Base-by-base conservation (phyloP, 1,140 invertebrate genomes). In the Wiebesia pumilae region DNA sequence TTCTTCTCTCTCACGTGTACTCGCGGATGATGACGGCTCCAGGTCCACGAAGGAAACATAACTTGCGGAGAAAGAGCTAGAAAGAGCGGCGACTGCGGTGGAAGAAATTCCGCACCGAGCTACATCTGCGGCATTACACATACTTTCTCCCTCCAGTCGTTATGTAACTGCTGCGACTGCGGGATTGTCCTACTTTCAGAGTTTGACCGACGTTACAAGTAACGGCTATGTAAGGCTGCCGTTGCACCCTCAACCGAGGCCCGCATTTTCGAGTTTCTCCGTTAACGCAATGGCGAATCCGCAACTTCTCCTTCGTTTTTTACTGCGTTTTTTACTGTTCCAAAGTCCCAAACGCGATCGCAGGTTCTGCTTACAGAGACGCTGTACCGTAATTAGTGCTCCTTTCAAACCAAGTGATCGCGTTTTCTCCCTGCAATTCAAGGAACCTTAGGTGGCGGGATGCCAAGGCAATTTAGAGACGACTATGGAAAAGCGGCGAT, bases 61-160 rank as follows among this genome's bases (percentile, higher is more conserved):
- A 75, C 38, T 27, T 6, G 67, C 67, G 35, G 30, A 7, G 67
- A 71, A 19, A 35, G 67, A 71, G 33, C n/a, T 33, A 3, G 30
- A 71, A 19, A 35, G 33, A 67, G 65, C 4, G 51, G 24, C n/a
- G 27, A 47, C 12, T 54, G 51, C 7, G 51, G 51, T 14, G 51
- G 51, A 54, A 54, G 51, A 16, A 54, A 16, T 19, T 54, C 51
- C 51, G 51, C 19, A 54, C 16, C 51, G 19, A 16, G 51, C 51
- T 54, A 54, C 19, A 54, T 67, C 38, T 14, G 24, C 33, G 3
- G 10, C 27, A 4, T 62, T 62, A 62, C 27, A 19, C 58, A 30
- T 81, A 85, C 84, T 85, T 85, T 85, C 84, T 85, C 84, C 84
- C 78, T 73, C 84, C 78, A 73, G 84, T 65, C 65, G 84, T 85